Base-by-base conservation (phyloP, 2,888 invertebrate genomes). In the Epinotia ramella region DNA sequence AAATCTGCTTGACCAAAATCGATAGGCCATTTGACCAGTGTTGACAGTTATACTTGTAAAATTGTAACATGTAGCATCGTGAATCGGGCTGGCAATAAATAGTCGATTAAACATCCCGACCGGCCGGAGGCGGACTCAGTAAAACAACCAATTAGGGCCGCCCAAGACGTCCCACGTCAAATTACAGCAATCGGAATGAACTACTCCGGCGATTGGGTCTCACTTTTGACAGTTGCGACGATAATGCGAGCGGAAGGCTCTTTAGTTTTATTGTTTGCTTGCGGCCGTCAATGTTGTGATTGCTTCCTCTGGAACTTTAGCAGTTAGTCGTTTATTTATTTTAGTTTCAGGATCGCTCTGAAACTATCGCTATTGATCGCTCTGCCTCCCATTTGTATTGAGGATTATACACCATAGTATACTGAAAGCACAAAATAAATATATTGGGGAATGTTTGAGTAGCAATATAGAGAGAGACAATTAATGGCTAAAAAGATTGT, bases 121-220 rank as follows among this genome's bases (percentile, higher is more conserved):
- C 56, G 33, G 40, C 20, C 5, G 3, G n/a, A n/a, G 65, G 67
- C 40, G 18, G 56, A 9, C 16, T 62, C 56, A 16, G 67, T 67
- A 67, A 67, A 67, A 67, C 67, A 67, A n/a, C 67, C 56, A 67
- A 67, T 67, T 67, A 67, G 56, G 18, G 18, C 40, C 33, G 40
- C 18, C 64, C 64, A 56, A 70, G 59, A 59, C 46, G 46, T 70
- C 33, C 11, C 69, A 46, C 16, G 59, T 70, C 46, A 44, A 70
- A 70, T 68, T 73, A 73, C 73, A n/a, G 16, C 56, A 12, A 64
- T 64, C 11, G 40, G 44, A 44, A 46, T 63, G 40, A 40, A 67
- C 67, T 67, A 67, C 56, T 33, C 33, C 67, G 56, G 33, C 13
- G 67, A 67, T 67, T 57, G 67, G 49, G 13, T n/a, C 53, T 46